phyloP scores from a whole-genome alignment of 2,113 vertebrate genomes.

The zebrafish (Danio rerio) region DNA sequence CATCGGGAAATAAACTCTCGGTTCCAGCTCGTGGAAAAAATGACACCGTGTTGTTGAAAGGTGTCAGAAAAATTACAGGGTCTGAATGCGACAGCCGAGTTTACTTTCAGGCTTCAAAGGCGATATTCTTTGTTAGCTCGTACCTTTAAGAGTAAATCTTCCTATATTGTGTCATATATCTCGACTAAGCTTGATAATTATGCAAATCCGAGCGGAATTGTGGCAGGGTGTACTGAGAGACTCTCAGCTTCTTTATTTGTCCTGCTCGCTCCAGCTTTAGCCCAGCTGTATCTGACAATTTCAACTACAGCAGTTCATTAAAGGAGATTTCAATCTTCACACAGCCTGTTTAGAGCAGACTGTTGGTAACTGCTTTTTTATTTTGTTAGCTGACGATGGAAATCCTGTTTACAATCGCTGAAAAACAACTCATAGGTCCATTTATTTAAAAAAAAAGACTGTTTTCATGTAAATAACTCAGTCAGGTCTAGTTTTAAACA shows the following conservation, averaged over 20 bases:
- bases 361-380: conserved; percentile 62
- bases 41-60: conserved; percentile 30
- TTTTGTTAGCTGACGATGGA: conserved; percentile 70
- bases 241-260: conserved; percentile 9
- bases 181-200: conserved; percentile 24
- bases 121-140: conserved; percentile 9
- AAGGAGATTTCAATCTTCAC: conserved; percentile 65
- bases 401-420: conserved; percentile 74
- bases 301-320: conserved; percentile 66
- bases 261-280: not conserved
- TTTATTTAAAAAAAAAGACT: conserved; percentile 64
- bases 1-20: conserved; percentile 55
- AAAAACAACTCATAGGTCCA: conserved; percentile 69
- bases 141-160: conserved; percentile 8
- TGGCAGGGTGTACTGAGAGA: conserved; percentile 5
- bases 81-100: not conserved
- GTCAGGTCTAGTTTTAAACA: conserved; percentile 59
- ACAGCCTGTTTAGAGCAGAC: conserved; percentile 54
- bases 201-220: not conserved
- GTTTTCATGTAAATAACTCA: conserved; percentile 68
- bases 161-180: not conserved
- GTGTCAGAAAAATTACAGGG: conserved; percentile 26
- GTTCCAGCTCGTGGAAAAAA: conserved; percentile 38
- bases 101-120: not conserved
- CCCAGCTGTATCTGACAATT: conserved; percentile 34